Percentiles rank a stretch among this genome's conserved stretches.
These are phyloP conservation scores for Oryzias sinensis DNA, from an alignment of 2,797 vertebrate genomes.

Conservation along the genomic window DNA sequence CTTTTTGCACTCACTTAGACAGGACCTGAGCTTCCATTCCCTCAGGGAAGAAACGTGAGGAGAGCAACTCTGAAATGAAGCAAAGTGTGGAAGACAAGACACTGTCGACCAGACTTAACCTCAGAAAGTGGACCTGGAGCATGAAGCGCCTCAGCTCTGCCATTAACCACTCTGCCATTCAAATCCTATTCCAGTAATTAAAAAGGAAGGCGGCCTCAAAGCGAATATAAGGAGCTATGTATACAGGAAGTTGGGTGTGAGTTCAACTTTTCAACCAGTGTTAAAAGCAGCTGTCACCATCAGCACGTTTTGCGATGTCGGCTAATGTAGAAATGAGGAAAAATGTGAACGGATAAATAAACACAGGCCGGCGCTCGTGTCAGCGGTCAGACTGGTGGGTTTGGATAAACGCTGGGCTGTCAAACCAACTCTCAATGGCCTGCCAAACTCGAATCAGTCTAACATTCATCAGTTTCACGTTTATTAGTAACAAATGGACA, in stretches of 20 bases:
- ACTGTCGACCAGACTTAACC: conserved; percentile 20
- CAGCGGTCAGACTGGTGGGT: conserved; percentile 32
- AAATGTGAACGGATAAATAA: conserved; percentile 68
- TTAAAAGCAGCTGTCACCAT: conserved; percentile 70
- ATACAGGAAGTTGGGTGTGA: conserved; percentile 48
- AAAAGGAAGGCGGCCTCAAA: conserved; percentile 46
- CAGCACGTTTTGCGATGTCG: conserved; percentile 58
- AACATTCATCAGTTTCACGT: conserved; percentile 38
- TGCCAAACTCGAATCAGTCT: conserved; percentile 47
- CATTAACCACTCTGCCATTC: conserved; percentile 51
- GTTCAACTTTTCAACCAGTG: conserved; percentile 55
- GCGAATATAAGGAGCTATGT: conserved; percentile 41
- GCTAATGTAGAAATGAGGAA: conserved; percentile 54
- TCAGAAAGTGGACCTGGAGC: conserved; percentile 11
- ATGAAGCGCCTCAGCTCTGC: conserved; percentile 15
- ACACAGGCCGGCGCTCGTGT: conserved; percentile 40
- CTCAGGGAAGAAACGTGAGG: conserved; percentile 1
- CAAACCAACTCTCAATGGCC: conserved; percentile 47
- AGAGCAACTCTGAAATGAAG: conserved; percentile 13
- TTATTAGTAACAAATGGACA: conserved; percentile 50
- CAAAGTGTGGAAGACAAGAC: conserved; percentile 26
- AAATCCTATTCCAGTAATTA: conserved; percentile 47
- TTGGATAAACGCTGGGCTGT: conserved; percentile 35
- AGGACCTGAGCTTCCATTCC: background rate
- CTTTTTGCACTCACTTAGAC: background rate